phyloP scores from a whole-genome alignment of 2,888 invertebrate species.

The Phortica okadai region DNA sequence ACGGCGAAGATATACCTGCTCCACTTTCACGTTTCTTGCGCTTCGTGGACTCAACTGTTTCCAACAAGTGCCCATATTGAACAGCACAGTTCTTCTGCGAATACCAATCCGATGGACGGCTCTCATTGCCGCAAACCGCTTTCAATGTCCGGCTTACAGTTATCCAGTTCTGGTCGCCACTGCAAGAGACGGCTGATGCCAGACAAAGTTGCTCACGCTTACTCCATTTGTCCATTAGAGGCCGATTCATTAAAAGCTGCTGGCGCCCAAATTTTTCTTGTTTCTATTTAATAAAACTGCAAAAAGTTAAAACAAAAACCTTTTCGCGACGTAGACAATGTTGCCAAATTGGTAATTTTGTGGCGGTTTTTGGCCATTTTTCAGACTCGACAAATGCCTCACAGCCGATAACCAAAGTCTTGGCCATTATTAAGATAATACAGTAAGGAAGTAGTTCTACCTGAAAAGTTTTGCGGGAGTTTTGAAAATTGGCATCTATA shows the following conservation, averaged over 20 bases:
- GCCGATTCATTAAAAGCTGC: conserved; percentile 79
- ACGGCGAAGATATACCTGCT: conserved; percentile 56
- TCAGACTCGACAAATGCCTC: too few species aligned
- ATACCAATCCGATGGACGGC: conserved; percentile 86
- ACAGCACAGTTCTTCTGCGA: conserved; percentile 93
- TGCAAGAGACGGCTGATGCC: conserved; percentile 91
- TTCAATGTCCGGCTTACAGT: conserved; percentile 80
- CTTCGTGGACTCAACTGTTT: conserved; percentile 87
- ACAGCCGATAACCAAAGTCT: too few species aligned
- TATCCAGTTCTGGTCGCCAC: conserved; percentile 91
- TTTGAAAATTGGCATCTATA: too few species aligned
- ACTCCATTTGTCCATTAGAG: conserved; percentile 90
- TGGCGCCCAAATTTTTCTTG: not conserved
- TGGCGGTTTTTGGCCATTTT: too few species aligned
- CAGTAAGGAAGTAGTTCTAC: too few species aligned
- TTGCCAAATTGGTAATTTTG: too few species aligned
- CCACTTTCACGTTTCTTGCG: conserved; percentile 62
- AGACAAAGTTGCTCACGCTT: conserved; percentile 89
- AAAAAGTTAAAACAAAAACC: not conserved
- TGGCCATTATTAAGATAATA: too few species aligned
- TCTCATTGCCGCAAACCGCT: conserved; percentile 80
- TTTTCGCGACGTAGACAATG: too few species aligned
- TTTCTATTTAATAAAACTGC: not conserved
- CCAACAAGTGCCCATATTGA: conserved; percentile 93
- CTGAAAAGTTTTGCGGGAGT: too few species aligned